Percentiles rank a stretch among this genome's conserved stretches.
Evolutionary conservation across 1,140 invertebrate species (phyloP).

Genomic region (Drosophila navojoa): DNA sequence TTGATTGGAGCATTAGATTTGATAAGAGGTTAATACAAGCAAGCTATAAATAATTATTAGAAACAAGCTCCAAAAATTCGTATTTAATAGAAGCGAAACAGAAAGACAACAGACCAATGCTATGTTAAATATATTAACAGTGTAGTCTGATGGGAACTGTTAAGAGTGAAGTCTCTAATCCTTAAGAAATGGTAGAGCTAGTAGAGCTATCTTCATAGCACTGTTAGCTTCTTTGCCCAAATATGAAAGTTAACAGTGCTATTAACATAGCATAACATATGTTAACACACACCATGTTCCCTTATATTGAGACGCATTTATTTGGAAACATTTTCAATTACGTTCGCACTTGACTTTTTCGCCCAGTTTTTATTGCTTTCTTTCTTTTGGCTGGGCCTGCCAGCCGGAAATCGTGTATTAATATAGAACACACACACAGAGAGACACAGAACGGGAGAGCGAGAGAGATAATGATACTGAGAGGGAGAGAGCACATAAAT

Average conservation of each 20-base stretch:
- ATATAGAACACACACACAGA: constrained; percentile 37
- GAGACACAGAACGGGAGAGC: background rate
- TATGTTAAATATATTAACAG: background rate
- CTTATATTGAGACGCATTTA: background rate
- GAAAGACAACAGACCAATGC: background rate
- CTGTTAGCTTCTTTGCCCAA: too few species aligned
- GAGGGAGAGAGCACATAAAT: constrained; percentile 22
- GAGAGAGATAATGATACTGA: background rate
- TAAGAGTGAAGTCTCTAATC: too few species aligned
- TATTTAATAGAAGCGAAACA: too few species aligned
- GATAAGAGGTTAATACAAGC: too few species aligned
- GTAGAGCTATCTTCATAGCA: too few species aligned
- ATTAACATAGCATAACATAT: too few species aligned
- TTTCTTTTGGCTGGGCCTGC: constrained; percentile 11
- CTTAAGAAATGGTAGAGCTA: too few species aligned
- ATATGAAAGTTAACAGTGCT: too few species aligned
- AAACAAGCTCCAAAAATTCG: too few species aligned
- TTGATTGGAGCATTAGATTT: background rate
- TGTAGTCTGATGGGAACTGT: too few species aligned
- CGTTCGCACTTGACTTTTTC: constrained; percentile 11
- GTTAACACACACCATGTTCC: too few species aligned
- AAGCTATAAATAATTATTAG: too few species aligned
- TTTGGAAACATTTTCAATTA: background rate
- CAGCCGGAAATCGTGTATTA: constrained; percentile 53
- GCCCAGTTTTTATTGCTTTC: constrained; percentile 14